Conservation (phyloP, 2,888 invertebrate genomes). For the Isoperla grammatica region DNA sequence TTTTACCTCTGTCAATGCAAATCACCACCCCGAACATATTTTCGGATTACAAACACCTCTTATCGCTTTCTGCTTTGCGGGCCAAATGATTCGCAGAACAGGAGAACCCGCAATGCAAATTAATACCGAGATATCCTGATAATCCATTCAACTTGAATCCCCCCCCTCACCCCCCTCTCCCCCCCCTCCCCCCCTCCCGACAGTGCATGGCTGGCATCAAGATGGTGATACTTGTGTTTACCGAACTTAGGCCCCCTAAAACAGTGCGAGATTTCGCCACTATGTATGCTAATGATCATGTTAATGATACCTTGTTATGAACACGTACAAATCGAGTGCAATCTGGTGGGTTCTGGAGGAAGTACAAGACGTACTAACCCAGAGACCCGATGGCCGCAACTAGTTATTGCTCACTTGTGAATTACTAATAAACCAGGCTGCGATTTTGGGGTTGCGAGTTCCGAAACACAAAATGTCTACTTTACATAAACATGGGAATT, state of each 20-base stretch:
- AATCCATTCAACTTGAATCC: not conserved
- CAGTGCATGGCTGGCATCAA: not conserved
- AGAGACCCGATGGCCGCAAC: slow-evolving; percentile 5
- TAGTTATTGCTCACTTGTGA: not conserved
- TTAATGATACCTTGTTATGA: slow-evolving; percentile 15
- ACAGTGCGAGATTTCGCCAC: slow-evolving; percentile 15
- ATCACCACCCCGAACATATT: slow-evolving; percentile 8
- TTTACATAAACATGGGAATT: too few relatives aligned
- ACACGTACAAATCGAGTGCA: slow-evolving; percentile 7
- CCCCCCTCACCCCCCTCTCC: not conserved
- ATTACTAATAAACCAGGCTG: too few relatives aligned
- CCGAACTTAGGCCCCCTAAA: not conserved
- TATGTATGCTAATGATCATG: slow-evolving; percentile 18
- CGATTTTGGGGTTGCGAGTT: too few relatives aligned
- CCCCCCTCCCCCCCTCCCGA: not conserved
- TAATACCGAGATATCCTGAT: slow-evolving; percentile 13
- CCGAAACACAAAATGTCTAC: too few relatives aligned
- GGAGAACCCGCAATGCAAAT: not conserved
- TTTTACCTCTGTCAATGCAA: not conserved
- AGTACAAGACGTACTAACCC: not conserved
- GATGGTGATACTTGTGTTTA: slow-evolving; percentile 13
- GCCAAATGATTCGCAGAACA: slow-evolving; percentile 3
- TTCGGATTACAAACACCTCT: not conserved
- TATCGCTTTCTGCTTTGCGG: slow-evolving; percentile 13
- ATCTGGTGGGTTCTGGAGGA: not conserved